phyloP scores from a whole-genome alignment of 1,140 invertebrate species.

The Coelopa frigida region DNA sequence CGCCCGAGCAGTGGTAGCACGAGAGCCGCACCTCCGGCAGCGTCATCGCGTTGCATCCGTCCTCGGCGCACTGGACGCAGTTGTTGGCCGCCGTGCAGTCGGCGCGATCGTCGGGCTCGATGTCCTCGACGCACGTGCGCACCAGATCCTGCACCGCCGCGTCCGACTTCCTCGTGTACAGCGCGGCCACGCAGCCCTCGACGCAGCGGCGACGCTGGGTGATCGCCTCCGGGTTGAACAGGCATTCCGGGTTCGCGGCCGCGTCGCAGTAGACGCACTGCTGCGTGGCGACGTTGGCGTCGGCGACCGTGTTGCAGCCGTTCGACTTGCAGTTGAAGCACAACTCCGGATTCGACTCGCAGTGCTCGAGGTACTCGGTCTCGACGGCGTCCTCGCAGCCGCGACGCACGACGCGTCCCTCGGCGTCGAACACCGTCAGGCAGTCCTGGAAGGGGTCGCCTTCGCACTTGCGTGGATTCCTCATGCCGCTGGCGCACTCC shows the following conservation, averaged over 20 bases:
- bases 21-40: slow-evolving; percentile 12
- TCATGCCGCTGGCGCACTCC: neutral
- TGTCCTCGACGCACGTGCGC: slow-evolving; percentile 12
- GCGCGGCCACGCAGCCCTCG: slow-evolving; percentile 8
- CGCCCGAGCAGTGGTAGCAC: slow-evolving; percentile 11
- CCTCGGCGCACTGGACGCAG: slow-evolving; percentile 7
- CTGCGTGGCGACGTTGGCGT: neutral
- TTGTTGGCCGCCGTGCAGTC: slow-evolving; percentile 5
- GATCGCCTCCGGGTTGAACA: neutral
- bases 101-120: slow-evolving; percentile 9
- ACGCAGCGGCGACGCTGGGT: slow-evolving; percentile 7
- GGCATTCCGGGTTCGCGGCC: slow-evolving; percentile 3
- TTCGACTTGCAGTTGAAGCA: slow-evolving; percentile 17
- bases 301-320: slow-evolving; percentile 10
- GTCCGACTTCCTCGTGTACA: slow-evolving; percentile 11
- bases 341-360: slow-evolving; percentile 5
- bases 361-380: slow-evolving; percentile 1
- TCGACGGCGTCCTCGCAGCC: slow-evolving; percentile 7
- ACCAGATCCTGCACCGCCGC: slow-evolving; percentile 5
- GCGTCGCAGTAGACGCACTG: slow-evolving; percentile 11
- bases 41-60: slow-evolving; percentile 10
- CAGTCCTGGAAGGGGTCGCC: slow-evolving; percentile 11
- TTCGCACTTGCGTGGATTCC: slow-evolving; percentile 4
- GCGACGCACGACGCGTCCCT: slow-evolving; percentile 4
- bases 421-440: slow-evolving; percentile 9